phyloP scores from a whole-genome alignment of 1,140 invertebrate genomes.

The Drosophila pectinifera region DNA sequence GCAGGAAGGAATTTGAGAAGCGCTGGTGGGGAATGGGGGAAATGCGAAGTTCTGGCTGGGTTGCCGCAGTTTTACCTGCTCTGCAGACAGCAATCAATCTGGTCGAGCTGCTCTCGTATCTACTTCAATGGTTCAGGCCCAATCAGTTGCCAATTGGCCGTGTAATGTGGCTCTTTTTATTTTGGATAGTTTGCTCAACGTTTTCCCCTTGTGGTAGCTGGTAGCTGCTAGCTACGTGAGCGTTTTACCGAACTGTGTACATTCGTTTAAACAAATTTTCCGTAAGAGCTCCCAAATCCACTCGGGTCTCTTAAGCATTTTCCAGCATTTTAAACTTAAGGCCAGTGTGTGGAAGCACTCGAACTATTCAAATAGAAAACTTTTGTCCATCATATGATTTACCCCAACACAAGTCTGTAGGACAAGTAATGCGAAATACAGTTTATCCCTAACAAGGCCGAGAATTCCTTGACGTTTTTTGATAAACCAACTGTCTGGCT shows the following conservation, averaged over 20 bases:
- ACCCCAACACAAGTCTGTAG: background rate
- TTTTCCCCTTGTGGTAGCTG: slow-evolving; percentile 21
- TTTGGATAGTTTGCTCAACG: slow-evolving; percentile 37
- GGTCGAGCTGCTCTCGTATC: slow-evolving; percentile 24
- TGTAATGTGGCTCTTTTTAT: slow-evolving; percentile 53
- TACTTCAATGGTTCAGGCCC: slow-evolving; percentile 34
- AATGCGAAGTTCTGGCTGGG: background rate
- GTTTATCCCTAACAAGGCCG: slow-evolving; percentile 24
- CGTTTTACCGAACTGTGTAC: slow-evolving; percentile 34
- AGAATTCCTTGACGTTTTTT: slow-evolving; percentile 34
- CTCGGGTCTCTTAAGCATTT: slow-evolving; percentile 19
- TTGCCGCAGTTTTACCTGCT: slow-evolving; percentile 20
- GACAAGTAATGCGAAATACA: slow-evolving; percentile 11
- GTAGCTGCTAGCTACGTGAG: slow-evolving; percentile 37
- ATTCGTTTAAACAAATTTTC: slow-evolving; percentile 25
- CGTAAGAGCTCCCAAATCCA: slow-evolving; percentile 1
- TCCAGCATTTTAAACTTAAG: slow-evolving; percentile 30
- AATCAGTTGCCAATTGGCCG: slow-evolving; percentile 63
- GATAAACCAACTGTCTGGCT: slow-evolving; percentile 42
- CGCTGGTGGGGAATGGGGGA: background rate
- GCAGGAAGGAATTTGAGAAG: slow-evolving; percentile 23
- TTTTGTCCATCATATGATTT: slow-evolving; percentile 1
- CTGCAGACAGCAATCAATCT: slow-evolving; percentile 48
- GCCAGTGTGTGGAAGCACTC: background rate
- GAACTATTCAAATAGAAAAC: slow-evolving; percentile 1